A percentile compares a stretch with the other conserved stretches of the same genome.
phyloP scores from a whole-genome alignment of 2,888 invertebrate species.

The Drosophila diplacantha region DNA sequence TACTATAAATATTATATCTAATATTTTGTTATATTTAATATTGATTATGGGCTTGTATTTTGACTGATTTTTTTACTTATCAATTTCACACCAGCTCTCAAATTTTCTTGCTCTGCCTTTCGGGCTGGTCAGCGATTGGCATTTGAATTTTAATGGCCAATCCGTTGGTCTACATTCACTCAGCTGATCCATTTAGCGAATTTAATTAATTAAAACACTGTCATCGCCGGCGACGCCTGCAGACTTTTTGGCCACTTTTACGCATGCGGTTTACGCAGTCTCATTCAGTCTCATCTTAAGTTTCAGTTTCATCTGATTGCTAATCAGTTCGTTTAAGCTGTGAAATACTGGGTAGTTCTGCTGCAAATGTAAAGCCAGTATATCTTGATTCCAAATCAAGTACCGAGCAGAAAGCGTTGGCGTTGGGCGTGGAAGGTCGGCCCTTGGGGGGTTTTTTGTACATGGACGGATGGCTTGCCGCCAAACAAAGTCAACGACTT shows the following conservation, averaged over 20 bases:
- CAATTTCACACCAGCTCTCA: neutral
- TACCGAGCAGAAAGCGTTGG: slow-evolving; percentile 19
- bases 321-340: neutral
- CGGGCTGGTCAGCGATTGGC: slow-evolving; percentile 3
- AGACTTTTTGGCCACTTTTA: slow-evolving; percentile 36
- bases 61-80: neutral
- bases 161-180: slow-evolving; percentile 55
- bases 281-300: neutral
- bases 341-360: slow-evolving; percentile 8
- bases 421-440: slow-evolving; percentile 44
- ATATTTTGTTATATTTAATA: neutral
- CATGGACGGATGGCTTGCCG: slow-evolving; percentile 13
- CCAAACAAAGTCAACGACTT: slow-evolving; percentile 70
- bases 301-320: slow-evolving; percentile 20
- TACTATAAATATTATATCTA: no score
- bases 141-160: slow-evolving; percentile 55
- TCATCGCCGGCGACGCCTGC: slow-evolving; percentile 17
- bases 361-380: slow-evolving; percentile 11
- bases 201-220: slow-evolving; percentile 40
- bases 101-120: slow-evolving; percentile 2
- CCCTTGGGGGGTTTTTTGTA: slow-evolving; percentile 38
- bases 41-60: neutral
- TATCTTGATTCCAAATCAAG: neutral
- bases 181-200: slow-evolving; percentile 28
- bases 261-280: slow-evolving; percentile 15